Evolutionary conservation across 1,140 invertebrate species (phyloP).

Genomic region (Eueides isabella): DNA sequence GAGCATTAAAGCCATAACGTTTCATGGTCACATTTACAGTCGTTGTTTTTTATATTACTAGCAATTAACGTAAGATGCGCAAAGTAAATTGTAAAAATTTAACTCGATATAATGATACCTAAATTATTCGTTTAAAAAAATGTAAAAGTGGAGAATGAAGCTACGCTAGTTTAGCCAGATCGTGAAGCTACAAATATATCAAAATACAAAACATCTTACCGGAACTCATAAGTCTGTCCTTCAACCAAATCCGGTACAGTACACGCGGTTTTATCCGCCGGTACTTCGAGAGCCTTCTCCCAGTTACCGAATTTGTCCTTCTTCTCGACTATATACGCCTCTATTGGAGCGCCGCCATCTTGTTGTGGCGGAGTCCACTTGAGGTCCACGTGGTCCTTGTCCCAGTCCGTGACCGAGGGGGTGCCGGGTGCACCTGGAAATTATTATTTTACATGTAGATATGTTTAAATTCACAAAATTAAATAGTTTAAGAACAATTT

Average conservation of each 20-base stretch:
- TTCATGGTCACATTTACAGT: no score
- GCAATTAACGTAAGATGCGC: no score
- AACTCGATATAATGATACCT: no score
- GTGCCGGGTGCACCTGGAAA: slow-evolving; percentile 89
- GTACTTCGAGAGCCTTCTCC: slow-evolving; percentile 94
- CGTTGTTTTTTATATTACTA: no score
- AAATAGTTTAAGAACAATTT: background rate
- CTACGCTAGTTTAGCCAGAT: no score
- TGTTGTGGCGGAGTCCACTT: slow-evolving; percentile 91
- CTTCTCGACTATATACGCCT: slow-evolving; percentile 94
- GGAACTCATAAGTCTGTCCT: slow-evolving; percentile 86
- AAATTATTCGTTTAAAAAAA: no score
- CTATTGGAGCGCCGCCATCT: slow-evolving; percentile 94
- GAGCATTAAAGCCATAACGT: no score
- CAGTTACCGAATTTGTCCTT: slow-evolving; percentile 97
- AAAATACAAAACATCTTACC: slow-evolving; percentile 45
- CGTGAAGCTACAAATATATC: background rate
- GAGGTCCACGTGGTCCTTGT: slow-evolving; percentile 96
- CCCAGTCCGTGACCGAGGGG: slow-evolving; percentile 96
- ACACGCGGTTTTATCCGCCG: slow-evolving; percentile 90
- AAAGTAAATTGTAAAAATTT: no score
- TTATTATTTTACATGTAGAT: background rate
- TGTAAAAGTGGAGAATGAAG: no score
- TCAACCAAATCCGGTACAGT: slow-evolving; percentile 95
- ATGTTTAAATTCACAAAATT: no score